Percentiles rank a stretch among this genome's conserved stretches.
Conservation (phyloP, 2,113 vertebrate species). For the Nothobranchius kuhntae region DNA sequence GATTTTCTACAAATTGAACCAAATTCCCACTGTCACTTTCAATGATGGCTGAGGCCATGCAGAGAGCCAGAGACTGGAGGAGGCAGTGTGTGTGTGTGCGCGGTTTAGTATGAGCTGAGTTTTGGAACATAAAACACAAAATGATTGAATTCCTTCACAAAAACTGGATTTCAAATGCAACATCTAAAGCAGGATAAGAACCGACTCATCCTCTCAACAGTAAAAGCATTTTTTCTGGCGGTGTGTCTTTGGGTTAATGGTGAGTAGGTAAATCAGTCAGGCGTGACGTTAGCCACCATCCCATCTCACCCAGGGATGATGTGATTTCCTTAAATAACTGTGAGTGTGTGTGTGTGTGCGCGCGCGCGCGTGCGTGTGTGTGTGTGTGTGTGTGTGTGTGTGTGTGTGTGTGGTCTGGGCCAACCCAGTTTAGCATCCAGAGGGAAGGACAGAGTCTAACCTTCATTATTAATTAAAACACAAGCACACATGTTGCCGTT, state of each 20-base stretch:
- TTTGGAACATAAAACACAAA: slow-evolving; percentile 27
- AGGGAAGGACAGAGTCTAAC: slow-evolving; percentile 61
- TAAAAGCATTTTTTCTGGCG: background rate
- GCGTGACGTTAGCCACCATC: slow-evolving; percentile 53
- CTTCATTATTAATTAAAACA: slow-evolving; percentile 71
- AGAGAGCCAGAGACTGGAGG: slow-evolving; percentile 63
- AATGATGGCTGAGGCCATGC: slow-evolving; percentile 87
- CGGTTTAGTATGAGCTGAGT: slow-evolving; percentile 18
- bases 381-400: slow-evolving; percentile 11
- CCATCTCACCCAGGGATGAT: slow-evolving; percentile 63
- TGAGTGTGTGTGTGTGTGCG: background rate
- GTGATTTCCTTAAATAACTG: slow-evolving; percentile 74
- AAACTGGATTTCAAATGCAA: background rate
- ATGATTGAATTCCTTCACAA: background rate
- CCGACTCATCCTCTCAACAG: background rate
- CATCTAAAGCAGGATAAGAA: slow-evolving; percentile 4
- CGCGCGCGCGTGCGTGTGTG: slow-evolving; percentile 5
- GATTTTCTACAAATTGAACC: slow-evolving; percentile 96
- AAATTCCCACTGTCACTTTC: slow-evolving; percentile 97
- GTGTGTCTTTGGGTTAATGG: slow-evolving; percentile 61
- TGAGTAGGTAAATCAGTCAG: slow-evolving; percentile 63
- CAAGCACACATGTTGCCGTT: slow-evolving; percentile 33
- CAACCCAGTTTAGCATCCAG: slow-evolving; percentile 26
- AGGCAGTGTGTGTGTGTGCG: slow-evolving; percentile 42
- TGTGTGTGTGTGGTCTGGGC: slow-evolving; percentile 6